Conservation (phyloP, 2,113 vertebrate genomes). For the Hydrochoerus hydrochaeris region DNA sequence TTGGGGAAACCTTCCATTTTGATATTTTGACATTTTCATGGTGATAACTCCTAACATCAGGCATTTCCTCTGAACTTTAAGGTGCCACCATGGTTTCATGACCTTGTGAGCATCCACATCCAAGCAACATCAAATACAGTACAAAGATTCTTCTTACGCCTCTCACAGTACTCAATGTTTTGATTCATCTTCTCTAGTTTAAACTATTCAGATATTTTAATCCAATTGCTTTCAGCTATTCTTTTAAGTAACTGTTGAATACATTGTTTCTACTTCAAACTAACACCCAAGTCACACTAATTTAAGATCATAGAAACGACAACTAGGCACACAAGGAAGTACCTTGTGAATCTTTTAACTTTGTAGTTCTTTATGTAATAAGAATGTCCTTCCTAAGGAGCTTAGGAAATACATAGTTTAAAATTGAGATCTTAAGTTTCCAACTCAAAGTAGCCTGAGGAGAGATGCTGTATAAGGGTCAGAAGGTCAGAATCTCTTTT, state of each 20-base stretch:
- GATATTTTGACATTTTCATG: conserved; percentile 68
- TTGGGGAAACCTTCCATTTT: conserved; percentile 69
- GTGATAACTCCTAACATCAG: conserved; percentile 31
- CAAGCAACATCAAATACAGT: neutral
- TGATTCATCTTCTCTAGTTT: conserved; percentile 19
- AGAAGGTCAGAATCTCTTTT: neutral
- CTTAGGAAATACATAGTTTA: conserved; percentile 35
- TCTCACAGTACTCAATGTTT: neutral
- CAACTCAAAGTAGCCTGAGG: conserved; percentile 38
- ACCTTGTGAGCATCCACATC: neutral
- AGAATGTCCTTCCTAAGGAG: conserved; percentile 16
- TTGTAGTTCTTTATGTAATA: neutral
- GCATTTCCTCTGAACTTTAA: conserved; percentile 34
- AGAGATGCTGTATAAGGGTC: neutral
- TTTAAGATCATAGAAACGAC: conserved; percentile 39
- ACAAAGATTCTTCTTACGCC: neutral
- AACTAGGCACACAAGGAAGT: neutral
- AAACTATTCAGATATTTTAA: conserved; percentile 17
- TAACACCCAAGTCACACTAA: conserved; percentile 34
- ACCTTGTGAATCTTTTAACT: neutral
- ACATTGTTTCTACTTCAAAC: conserved; percentile 39
- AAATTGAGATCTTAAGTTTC: conserved; percentile 31
- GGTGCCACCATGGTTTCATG: neutral
- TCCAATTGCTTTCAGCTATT: conserved; percentile 4
- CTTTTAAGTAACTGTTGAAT: conserved; percentile 28